Conservation (phyloP, 2,113 vertebrate genomes). For the Cheirogaleus medius region DNA sequence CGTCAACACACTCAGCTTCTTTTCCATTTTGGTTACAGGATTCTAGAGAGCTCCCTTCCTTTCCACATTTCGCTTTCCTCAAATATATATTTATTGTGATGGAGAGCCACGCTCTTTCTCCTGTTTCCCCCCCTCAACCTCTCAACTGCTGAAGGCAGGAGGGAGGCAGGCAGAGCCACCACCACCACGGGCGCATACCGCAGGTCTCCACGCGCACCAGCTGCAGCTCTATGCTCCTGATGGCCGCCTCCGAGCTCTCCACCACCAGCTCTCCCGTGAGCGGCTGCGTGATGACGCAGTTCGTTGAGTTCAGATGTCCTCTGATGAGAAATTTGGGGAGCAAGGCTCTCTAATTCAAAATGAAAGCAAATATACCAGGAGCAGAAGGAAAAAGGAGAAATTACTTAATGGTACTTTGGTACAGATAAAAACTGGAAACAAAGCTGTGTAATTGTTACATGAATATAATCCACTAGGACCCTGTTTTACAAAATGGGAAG, state of each 20-base stretch:
- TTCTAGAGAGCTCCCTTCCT: fast-evolving
- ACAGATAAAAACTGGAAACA: background rate
- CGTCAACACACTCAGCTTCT: fast-evolving
- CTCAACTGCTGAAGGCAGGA: fast-evolving
- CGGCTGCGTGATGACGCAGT: conserved; percentile 92
- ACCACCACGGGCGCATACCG: conserved; percentile 84
- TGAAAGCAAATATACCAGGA: background rate
- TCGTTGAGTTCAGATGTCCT: conserved; percentile 93
- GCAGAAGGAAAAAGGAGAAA: background rate
- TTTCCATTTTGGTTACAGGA: fast-evolving
- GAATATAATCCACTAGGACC: too few species aligned
- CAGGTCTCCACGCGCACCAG: conserved; percentile 97
- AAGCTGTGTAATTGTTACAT: background rate
- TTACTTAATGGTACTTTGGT: fast-evolving
- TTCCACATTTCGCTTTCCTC: fast-evolving
- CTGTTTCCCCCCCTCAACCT: too few species aligned
- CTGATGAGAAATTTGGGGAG: conserved; percentile 94
- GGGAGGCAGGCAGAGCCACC: too few species aligned
- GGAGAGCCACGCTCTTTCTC: background rate
- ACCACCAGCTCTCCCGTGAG: conserved; percentile 94
- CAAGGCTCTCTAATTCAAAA: conserved; percentile 83
- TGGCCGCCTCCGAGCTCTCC: conserved; percentile 91
- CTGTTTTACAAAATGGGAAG: background rate
- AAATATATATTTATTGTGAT: fast-evolving
- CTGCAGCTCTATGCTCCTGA: conserved; percentile 96